Base-by-base conservation (phyloP, 2,888 invertebrate species). In the Scrobipalpa costella region DNA sequence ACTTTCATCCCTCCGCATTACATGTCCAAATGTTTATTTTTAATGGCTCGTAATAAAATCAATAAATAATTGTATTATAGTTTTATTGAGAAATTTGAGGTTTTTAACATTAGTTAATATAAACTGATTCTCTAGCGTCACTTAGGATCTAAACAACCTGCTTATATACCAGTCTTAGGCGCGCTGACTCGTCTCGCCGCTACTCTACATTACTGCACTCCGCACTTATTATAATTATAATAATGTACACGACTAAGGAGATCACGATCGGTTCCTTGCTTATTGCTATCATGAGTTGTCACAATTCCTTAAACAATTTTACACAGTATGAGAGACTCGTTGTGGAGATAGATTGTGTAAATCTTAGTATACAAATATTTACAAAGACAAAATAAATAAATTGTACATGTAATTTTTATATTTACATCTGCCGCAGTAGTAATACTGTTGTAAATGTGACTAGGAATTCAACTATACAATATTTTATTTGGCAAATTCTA, bases 31-130 rank as follows among this genome's bases (percentile, higher is more conserved):
- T 2, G 7, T 49, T 49, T 7, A 0, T 17, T 15, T 9, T 11
- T n/a, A 2, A 21, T 55, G 52, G 7, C 21, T 1, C 11, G 7
- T 5, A 34, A 55, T 21, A 2, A 3, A 33, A 15, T n/a, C 27
- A 34, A 8, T 1, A 1, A 55, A 17, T 11, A 33, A 55, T 55
- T 34, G 1, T 55, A 33, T 57, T 8, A 36, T 57, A 36, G 65
- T 83, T 81, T 86, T 88, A 88, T 88, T 88, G 75, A 80, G 85
- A 88, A 88, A 86, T 86, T 79, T 70, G 78, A 85, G 77, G 80
- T 80, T 80, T 76, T 81, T 84, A 86, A 85, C 79, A 78, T 83
- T 82, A 84, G 70, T 78, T 82, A 78, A 80, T 83, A 85, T 86
- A 87, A 86, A 87, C 85, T 86, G 84, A 84, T 85, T 79, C 76